These are phyloP conservation scores for Pycnonotus jocosus DNA, from an alignment of 2,113 vertebrate genomes.

Conservation along the genomic window DNA sequence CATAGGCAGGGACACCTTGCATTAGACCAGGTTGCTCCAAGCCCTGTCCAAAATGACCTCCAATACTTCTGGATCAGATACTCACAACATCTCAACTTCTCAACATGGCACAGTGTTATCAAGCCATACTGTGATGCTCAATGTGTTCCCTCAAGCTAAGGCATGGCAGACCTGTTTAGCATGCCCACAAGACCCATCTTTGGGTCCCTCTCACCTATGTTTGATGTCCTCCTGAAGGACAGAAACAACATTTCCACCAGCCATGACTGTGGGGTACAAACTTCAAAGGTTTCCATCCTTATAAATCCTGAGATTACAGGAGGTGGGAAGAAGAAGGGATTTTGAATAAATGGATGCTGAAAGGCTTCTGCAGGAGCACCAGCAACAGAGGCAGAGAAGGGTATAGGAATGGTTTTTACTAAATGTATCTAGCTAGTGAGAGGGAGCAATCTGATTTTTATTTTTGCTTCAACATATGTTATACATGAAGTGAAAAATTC, in stretches of 20 bases:
- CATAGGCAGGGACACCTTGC: background rate
- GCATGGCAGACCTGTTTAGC: background rate
- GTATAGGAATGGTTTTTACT: background rate
- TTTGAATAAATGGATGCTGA: background rate
- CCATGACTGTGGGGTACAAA: background rate
- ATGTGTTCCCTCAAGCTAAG: background rate
- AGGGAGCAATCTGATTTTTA: background rate
- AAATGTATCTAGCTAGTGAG: background rate
- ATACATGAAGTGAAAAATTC: background rate
- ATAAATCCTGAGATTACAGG: background rate
- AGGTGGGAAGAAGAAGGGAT: background rate
- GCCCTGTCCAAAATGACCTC: background rate
- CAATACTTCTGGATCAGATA: background rate
- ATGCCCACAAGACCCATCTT: background rate
- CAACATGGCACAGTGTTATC: background rate
- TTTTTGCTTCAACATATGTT: background rate
- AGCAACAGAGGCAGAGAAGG: background rate
- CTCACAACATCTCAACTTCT: background rate
- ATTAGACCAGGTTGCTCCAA: background rate
- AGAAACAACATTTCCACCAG: background rate
- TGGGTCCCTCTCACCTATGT: background rate
- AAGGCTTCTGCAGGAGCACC: background rate
- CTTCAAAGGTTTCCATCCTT: background rate
- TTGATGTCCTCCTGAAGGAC: background rate
- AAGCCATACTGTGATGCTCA: background rate